Evolutionary conservation across 1,140 invertebrate genomes (phyloP).

Genomic region (Myzus persicae): DNA sequence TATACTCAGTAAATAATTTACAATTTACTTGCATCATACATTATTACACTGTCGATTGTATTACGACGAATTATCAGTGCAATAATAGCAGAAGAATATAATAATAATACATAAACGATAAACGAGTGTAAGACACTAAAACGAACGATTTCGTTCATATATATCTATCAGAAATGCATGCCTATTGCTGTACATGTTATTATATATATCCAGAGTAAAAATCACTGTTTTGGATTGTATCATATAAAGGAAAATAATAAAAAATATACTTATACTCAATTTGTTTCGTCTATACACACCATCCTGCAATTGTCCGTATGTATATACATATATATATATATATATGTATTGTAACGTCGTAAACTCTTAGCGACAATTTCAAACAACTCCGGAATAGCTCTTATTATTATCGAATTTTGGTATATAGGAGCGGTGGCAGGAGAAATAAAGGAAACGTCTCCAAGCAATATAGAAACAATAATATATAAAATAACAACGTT

Average conservation of each 20-base stretch:
- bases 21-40: not conserved
- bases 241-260: not conserved
- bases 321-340: not conserved
- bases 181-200: not conserved
- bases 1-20: not conserved
- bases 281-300: not conserved
- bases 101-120: not conserved
- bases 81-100: not conserved
- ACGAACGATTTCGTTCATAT: not conserved
- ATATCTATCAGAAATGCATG: not conserved
- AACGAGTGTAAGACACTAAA: not conserved
- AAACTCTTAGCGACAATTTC: slow-evolving; percentile 38
- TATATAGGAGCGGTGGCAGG: not conserved
- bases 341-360: not conserved
- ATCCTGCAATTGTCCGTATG: not conserved
- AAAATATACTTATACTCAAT: slow-evolving; percentile 5
- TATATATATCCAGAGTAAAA: not conserved
- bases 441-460: slow-evolving; percentile 43
- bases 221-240: not conserved
- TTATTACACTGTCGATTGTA: not conserved
- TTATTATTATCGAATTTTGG: slow-evolving; percentile 45
- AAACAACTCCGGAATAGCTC: slow-evolving; percentile 32
- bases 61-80: not conserved
- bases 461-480: slow-evolving; percentile 44
- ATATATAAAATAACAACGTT: slow-evolving; percentile 50